A percentile compares a stretch with the other conserved stretches of the same genome.
These are phyloP conservation scores for Leistus spinibarbis DNA, from an alignment of 2,888 invertebrate species.

Conservation along the genomic window DNA sequence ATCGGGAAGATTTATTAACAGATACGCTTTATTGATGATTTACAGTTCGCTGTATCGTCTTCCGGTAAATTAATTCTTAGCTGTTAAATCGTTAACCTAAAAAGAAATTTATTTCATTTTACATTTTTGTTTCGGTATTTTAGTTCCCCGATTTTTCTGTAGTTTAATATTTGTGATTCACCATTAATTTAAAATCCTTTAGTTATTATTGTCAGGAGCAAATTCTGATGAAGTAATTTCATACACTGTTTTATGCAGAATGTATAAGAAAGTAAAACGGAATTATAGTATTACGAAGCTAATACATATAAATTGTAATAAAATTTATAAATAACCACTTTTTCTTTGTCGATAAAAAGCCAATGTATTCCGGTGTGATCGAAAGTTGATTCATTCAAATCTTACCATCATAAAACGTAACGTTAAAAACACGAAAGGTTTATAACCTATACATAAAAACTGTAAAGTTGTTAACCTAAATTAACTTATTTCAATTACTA, in stretches of 20 bases:
- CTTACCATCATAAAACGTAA: constrained; percentile 12
- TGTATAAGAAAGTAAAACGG: too few relatives aligned
- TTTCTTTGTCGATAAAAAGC: neutral
- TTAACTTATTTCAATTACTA: constrained; percentile 19
- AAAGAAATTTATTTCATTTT: neutral
- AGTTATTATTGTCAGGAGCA: too few relatives aligned
- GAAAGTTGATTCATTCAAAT: constrained; percentile 5
- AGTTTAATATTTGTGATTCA: too few relatives aligned
- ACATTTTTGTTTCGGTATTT: too few relatives aligned
- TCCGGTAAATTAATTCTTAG: neutral
- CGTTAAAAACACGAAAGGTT: neutral
- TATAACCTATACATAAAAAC: neutral
- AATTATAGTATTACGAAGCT: too few relatives aligned
- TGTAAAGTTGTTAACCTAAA: constrained; percentile 15
- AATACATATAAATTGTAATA: too few relatives aligned
- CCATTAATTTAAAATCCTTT: too few relatives aligned
- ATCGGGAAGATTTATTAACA: neutral
- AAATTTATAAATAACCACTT: neutral
- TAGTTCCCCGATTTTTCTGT: too few relatives aligned
- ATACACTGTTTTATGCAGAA: too few relatives aligned
- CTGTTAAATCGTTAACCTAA: neutral
- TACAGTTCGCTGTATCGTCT: neutral
- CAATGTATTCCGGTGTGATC: neutral
- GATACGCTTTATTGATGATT: neutral
- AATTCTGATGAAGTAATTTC: too few relatives aligned